A percentile compares a stretch with the other conserved stretches of the same genome.
These are phyloP conservation scores for Actinernus sp. DNA, from an alignment of 92 coral and sea anemone genomes.

Conservation along the genomic window DNA sequence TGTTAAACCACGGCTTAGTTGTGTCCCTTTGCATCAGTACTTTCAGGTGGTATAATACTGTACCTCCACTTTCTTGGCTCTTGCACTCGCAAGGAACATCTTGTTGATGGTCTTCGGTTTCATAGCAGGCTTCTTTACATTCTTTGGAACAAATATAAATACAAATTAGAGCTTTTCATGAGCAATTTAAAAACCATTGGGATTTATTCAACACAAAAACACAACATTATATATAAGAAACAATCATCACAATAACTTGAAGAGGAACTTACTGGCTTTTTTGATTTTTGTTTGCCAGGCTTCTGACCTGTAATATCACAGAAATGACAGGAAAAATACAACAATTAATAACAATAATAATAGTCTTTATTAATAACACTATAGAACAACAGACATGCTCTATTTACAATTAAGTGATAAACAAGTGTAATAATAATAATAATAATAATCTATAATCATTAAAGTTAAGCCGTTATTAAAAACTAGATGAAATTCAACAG, in stretches of 20 bases:
- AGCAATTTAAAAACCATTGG: too few species aligned
- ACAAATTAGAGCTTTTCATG: background rate
- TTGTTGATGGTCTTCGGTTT: conserved; percentile 89
- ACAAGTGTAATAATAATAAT: too few species aligned
- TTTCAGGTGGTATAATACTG: too few species aligned
- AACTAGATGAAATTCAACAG: too few species aligned
- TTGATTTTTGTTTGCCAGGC: conserved; percentile 47
- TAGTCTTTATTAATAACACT: too few species aligned
- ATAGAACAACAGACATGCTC: too few species aligned
- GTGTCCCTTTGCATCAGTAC: too few species aligned
- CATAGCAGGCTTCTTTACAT: conserved; percentile 80
- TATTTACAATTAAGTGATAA: too few species aligned
- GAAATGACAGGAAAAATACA: background rate
- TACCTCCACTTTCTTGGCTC: conserved; percentile 84
- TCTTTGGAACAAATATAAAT: conserved; percentile 30
- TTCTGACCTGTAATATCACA: conserved; percentile 42
- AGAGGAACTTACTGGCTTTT: conserved; percentile 58
- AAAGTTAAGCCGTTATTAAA: background rate
- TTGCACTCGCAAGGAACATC: conserved; percentile 90
- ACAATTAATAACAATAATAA: background rate
- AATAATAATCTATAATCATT: too few species aligned
- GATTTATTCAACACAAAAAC: background rate
- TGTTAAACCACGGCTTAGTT: background rate
- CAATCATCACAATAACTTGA: too few species aligned
- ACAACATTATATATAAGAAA: background rate